Percentiles rank a stretch among this genome's conserved stretches.
Conservation (phyloP, 2,888 invertebrate genomes). For the Brachyptera putata region DNA sequence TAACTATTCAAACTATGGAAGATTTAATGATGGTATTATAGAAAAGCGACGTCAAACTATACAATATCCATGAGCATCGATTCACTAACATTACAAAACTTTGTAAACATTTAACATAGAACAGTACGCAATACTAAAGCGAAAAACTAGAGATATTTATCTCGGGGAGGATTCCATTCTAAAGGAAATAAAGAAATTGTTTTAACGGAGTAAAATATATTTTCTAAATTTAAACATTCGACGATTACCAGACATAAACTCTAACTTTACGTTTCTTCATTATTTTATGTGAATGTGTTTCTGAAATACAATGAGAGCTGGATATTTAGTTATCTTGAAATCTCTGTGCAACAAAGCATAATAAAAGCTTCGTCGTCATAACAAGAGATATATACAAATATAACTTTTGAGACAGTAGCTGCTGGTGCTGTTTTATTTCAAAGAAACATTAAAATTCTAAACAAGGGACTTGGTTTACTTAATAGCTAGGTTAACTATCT, state of each 20-base stretch:
- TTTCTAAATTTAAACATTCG: constrained; percentile 23
- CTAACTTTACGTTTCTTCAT: constrained; percentile 5
- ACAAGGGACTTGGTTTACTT: background rate
- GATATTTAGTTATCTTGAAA: constrained; percentile 12
- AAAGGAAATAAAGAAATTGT: constrained; percentile 25
- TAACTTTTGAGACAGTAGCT: background rate
- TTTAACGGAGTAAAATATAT: constrained; percentile 19
- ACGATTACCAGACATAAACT: constrained; percentile 24
- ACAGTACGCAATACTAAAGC: constrained; percentile 13
- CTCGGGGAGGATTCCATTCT: constrained; percentile 19
- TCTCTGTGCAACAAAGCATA: background rate
- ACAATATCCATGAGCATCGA: constrained; percentile 6
- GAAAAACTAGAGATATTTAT: constrained; percentile 16
- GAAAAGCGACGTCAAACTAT: background rate
- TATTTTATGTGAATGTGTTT: constrained; percentile 16
- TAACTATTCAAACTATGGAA: background rate
- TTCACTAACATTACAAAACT: background rate
- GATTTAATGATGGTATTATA: background rate
- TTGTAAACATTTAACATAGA: background rate
- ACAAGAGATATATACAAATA: background rate
- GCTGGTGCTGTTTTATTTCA: background rate
- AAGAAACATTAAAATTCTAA: background rate
- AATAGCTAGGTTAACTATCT: too few relatives aligned
- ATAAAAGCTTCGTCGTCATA: background rate
- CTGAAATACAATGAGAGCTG: constrained; percentile 22